Base-by-base conservation (phyloP, 1,140 invertebrate genomes). In the Hycleus phaleratus region DNA sequence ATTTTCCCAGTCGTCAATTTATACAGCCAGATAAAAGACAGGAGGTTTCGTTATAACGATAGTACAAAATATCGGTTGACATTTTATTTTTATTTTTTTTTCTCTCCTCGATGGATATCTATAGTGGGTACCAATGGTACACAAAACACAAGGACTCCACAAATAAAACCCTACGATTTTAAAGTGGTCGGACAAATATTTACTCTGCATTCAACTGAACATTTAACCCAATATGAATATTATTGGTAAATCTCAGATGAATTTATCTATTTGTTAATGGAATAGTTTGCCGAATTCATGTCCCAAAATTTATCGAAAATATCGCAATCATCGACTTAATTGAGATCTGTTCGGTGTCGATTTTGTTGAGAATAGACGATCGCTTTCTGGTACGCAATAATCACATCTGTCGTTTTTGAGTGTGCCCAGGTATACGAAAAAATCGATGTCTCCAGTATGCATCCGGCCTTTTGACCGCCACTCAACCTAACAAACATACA, bases 11-110 rank as follows among this genome's bases (percentile, higher is more conserved):
- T 32, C 32, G 32, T 32, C 32, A 32, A 32, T 32, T 32, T 32
- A 32, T 5, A 32, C 32, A 32, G 4, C 32, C 32, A 32, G 32
- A 32, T 7, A 32, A 32, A 32, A 32, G 32, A 32, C 18, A 18
- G 32, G 7, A 5, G 4, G 57, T 62, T 52, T 64, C 55, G 40
- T 38, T 64, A 58, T 56, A 64, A 32, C 32, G 32, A 32, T 32
- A 55, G 59, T 54, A 59, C 60, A 62, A 62, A 62, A 65, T 63
- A 65, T 65, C 58, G 59, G 55, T 65, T 65, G 63, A 62, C 64
- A 63, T 53, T 62, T 62, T 60, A 18, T 18, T 18, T 18, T 18
- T 18, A 18, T 18, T 58, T 54, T 49, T 51, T 53, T 39, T 32
- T 32, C 32, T 32, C 7, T 7, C 7, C 4, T 7, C 32, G 32